Evolutionary conservation across 2,888 invertebrate species (phyloP).

Genomic region (Boloria euphrosyne): DNA sequence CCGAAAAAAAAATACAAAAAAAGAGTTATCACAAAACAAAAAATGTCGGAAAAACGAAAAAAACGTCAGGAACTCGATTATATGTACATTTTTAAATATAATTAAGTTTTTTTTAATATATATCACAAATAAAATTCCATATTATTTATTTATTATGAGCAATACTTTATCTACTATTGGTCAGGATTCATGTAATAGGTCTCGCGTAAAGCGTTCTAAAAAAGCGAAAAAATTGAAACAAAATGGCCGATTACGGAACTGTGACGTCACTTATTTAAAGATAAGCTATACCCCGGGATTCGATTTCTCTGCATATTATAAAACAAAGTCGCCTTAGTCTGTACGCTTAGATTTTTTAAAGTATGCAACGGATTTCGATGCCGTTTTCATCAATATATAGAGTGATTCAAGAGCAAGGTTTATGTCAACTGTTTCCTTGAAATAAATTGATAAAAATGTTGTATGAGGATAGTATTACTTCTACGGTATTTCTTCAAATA

Average conservation of each 20-base stretch:
- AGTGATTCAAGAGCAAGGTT: no score
- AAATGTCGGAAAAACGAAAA: constrained; percentile 41
- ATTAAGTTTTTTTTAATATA: constrained; percentile 54
- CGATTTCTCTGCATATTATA: no score
- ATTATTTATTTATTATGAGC: constrained; percentile 70
- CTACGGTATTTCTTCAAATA: no score
- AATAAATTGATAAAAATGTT: background rate
- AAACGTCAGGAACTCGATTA: constrained; percentile 60
- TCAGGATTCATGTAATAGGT: constrained; percentile 57
- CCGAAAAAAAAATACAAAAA: constrained; percentile 28
- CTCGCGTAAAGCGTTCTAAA: constrained; percentile 38
- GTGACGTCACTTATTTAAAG: constrained; percentile 18
- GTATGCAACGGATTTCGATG: no score
- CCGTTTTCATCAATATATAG: no score
- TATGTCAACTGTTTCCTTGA: no score
- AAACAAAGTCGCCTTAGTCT: no score
- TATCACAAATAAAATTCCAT: constrained; percentile 78
- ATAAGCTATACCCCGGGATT: no score
- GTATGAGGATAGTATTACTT: no score
- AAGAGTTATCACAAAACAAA: constrained; percentile 51
- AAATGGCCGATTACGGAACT: constrained; percentile 17
- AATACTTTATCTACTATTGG: constrained; percentile 75
- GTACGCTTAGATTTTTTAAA: no score
- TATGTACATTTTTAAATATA: constrained; percentile 60
- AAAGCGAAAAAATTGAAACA: constrained; percentile 21